These are phyloP conservation scores for Bovichtus variegatus DNA, from an alignment of 2,797 vertebrate genomes.

Conservation along the genomic window DNA sequence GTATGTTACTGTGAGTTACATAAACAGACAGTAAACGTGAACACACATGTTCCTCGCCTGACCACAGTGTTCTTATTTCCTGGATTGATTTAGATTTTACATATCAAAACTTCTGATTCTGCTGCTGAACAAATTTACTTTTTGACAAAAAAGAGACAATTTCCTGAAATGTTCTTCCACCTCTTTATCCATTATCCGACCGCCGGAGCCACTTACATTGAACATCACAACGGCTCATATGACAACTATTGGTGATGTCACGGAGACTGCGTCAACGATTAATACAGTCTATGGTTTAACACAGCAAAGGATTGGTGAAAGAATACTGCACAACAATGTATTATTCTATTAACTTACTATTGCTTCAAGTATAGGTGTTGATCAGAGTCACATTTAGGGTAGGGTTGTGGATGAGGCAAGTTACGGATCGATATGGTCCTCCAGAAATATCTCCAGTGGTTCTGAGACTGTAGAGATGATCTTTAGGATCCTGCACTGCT, in stretches of 20 bases:
- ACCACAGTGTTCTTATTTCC: not conserved
- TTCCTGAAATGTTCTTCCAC: not conserved
- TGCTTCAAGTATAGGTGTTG: not conserved
- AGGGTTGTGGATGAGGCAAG: slow-evolving; percentile 9
- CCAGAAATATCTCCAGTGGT: not conserved
- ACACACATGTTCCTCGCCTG: too few species aligned
- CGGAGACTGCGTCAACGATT: too few species aligned
- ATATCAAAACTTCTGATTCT: not conserved
- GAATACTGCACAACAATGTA: not conserved
- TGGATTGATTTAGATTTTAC: not conserved
- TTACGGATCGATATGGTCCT: not conserved
- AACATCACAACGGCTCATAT: too few species aligned
- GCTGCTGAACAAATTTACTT: not conserved
- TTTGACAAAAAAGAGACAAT: not conserved
- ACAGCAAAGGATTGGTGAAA: too few species aligned
- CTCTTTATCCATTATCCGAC: too few species aligned
- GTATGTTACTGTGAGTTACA: not conserved
- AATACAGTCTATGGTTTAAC: too few species aligned
- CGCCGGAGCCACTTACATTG: too few species aligned
- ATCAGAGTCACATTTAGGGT: not conserved
- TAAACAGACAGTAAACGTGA: too few species aligned
- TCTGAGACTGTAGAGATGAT: not conserved
- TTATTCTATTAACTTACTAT: not conserved
- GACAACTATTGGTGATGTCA: too few species aligned
- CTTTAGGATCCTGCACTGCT: not conserved